A percentile compares a stretch with the other conserved stretches of the same genome.
These are phyloP conservation scores for Scleropages formosus DNA, from an alignment of 2,797 vertebrate genomes.

Conservation along the genomic window DNA sequence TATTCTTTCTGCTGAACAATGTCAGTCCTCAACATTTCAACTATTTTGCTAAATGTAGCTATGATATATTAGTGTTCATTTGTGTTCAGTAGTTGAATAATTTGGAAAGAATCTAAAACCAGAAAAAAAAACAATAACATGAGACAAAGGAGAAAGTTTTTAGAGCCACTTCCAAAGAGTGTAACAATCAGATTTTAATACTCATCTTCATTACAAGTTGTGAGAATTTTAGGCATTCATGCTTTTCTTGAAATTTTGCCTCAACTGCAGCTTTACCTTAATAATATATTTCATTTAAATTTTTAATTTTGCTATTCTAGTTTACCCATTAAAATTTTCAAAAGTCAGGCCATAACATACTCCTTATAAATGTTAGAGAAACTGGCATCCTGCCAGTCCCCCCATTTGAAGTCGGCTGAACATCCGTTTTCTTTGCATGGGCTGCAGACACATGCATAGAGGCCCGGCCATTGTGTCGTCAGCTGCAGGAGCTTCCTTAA, in stretches of 20 bases:
- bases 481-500: slow-evolving; percentile 58
- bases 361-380: slow-evolving; percentile 39
- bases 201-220: background rate
- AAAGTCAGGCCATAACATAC: slow-evolving; percentile 30
- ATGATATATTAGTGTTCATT: too few relatives aligned
- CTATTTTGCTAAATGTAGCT: too few relatives aligned
- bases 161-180: too few relatives aligned
- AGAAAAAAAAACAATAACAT: too few relatives aligned
- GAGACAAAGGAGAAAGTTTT: too few relatives aligned
- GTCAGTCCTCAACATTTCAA: background rate
- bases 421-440: slow-evolving; percentile 61
- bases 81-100: too few relatives aligned
- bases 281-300: background rate
- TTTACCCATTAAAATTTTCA: background rate
- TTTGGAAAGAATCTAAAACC: too few relatives aligned
- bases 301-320: background rate
- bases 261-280: background rate
- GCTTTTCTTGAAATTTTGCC: background rate
- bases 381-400: slow-evolving; percentile 50
- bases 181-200: too few relatives aligned
- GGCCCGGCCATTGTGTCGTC: slow-evolving; percentile 64
- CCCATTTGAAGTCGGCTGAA: slow-evolving; percentile 60
- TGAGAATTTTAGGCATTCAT: background rate
- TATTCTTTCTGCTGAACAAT: slow-evolving; percentile 12
- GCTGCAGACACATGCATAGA: slow-evolving; percentile 58